Evolutionary conservation across 2,113 vertebrate species (phyloP), one percentile per base, ranked within the genome.

Genomic region (Caloenas nicobarica): DNA sequence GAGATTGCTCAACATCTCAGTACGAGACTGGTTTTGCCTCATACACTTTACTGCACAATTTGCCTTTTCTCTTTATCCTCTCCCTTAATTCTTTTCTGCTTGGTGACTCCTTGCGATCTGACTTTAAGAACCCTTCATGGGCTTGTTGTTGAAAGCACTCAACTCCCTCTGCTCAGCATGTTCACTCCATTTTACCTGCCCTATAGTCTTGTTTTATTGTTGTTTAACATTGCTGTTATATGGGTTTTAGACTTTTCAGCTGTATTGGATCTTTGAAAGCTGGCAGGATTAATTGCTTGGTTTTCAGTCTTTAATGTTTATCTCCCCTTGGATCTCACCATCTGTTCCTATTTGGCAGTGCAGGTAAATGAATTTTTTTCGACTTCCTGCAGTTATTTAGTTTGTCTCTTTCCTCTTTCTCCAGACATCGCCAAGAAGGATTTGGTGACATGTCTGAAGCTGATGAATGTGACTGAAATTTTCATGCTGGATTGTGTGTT

Each of bases 321-420:
- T 96, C 94, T 97, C 91, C 91, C 93, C 74, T 97, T 89, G 95
- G 95, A 97, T 97, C 94, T 97, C 76, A 93, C 97, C 97, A 97
- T 96, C 97, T 98, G 97, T 94, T 97, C 78, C 57, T 94, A 94
- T 95, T 94, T 97, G 94, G 96, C 95, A 97, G 83, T n/a, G 81
- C 94, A 97, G 96, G 97, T 96, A 96, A 97, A 91, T 90, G 16
- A 28, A 0, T 58, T 95, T 84, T 96, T 88, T 88, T 51, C 48
- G 56, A 8, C 80, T 96, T 96, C 93, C 88, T 96, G 46, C 61
- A 86, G 89, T 83, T 83, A 86, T 28, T 88, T 84, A 73, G 29
- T 28, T 74, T 44, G 53, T 53, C 57, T 87, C 24, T 60, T 91
- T 96, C 68, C 62, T 86, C 56, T 57, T 82, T 93, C 36, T 92